Evolutionary conservation across 2,888 invertebrate species (phyloP).

Genomic region (Pristionchus entomophagus): DNA sequence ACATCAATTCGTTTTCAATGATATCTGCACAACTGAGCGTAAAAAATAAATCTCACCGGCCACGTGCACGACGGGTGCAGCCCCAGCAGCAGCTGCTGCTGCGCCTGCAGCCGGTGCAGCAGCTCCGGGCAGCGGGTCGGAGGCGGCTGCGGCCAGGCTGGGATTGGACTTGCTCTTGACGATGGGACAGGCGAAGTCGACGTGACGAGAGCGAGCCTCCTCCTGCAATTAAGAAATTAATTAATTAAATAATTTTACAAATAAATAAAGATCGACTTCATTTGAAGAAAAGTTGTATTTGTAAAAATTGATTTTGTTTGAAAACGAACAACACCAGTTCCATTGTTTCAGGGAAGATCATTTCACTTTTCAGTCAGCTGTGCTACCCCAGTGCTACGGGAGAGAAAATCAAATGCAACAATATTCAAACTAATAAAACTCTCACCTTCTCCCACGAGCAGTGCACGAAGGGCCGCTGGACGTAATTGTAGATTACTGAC

Average conservation of each 20-base stretch:
- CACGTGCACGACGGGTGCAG: background rate
- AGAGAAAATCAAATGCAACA: too few relatives aligned
- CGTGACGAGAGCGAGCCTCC: constrained; percentile 97
- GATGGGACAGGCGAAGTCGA: constrained; percentile 83
- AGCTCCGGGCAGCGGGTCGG: constrained; percentile 77
- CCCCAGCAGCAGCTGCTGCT: background rate
- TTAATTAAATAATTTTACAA: too few relatives aligned
- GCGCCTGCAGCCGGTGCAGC: constrained; percentile 54
- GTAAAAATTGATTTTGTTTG: too few relatives aligned
- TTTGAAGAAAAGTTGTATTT: too few relatives aligned
- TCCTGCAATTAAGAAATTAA: constrained; percentile 79
- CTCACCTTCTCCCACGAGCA: constrained; percentile 95
- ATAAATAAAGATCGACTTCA: too few relatives aligned
- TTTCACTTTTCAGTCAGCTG: too few relatives aligned
- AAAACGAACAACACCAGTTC: too few relatives aligned
- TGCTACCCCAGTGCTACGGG: too few relatives aligned
- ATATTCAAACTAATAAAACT: too few relatives aligned
- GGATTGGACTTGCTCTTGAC: constrained; percentile 76
- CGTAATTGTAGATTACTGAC: constrained; percentile 97
- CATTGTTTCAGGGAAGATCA: too few relatives aligned
- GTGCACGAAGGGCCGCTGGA: constrained; percentile 97
- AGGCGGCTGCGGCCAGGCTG: constrained; percentile 76
- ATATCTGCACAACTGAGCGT: background rate
- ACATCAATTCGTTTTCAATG: background rate
- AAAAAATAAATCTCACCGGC: background rate